Conservation (phyloP, 2,113 vertebrate genomes). For the Boulengeromyrus knoepffleri region DNA sequence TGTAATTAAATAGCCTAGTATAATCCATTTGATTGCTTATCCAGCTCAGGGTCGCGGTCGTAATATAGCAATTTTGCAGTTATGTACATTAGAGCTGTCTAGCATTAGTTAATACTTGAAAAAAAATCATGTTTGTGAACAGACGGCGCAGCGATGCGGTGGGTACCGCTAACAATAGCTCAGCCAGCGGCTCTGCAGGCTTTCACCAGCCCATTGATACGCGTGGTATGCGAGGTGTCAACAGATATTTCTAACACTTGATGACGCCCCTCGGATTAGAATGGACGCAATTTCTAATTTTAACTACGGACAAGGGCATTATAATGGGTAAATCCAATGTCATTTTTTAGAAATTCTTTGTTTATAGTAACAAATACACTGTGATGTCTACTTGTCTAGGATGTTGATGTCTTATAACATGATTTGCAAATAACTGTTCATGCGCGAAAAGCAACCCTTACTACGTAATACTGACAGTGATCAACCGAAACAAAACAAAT, state of each 20-base stretch:
- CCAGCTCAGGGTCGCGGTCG: background rate
- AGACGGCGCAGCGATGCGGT: constrained; percentile 63
- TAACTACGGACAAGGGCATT: constrained; percentile 71
- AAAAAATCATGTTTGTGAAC: constrained; percentile 25
- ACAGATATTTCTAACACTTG: constrained; percentile 86
- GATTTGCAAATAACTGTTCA: background rate
- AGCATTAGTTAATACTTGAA: background rate
- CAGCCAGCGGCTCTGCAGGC: constrained; percentile 58
- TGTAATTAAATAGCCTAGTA: background rate
- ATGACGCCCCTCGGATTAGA: constrained; percentile 81
- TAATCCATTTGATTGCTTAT: background rate
- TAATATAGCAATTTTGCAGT: background rate
- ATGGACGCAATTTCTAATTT: constrained; percentile 81
- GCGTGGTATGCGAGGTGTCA: constrained; percentile 88
- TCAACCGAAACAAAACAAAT: background rate
- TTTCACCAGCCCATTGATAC: constrained; percentile 78
- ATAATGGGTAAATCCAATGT: constrained; percentile 69
- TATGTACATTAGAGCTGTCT: background rate
- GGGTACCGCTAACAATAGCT: constrained; percentile 69
- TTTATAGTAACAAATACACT: constrained; percentile 46
- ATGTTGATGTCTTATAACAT: background rate
- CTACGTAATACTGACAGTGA: background rate
- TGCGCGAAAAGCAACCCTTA: background rate
- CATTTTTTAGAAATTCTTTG: constrained; percentile 66
- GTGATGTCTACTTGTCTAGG: background rate